Evolutionary conservation across 2,888 invertebrate species (phyloP), one percentile per base, ranked within the genome.

Genomic region (Callyntrura guangdongensis): DNA sequence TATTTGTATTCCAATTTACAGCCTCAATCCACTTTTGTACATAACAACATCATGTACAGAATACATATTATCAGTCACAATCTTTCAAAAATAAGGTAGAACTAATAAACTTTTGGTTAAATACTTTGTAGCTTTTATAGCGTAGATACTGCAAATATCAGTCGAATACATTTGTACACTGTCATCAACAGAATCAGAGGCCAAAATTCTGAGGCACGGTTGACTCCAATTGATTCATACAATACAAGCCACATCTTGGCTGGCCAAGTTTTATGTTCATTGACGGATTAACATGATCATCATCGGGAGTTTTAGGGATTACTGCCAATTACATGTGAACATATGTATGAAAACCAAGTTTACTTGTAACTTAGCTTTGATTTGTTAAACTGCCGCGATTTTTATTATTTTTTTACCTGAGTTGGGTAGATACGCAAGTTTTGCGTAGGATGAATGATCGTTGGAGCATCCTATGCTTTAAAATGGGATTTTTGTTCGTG

Each of bases 201-300:
- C 61, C 61, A 67, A 79, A 64, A 88, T 88, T 81, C 88, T 82
- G 82, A 45, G 49, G 69, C 88, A 88, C 82, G 88, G 69, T 49
- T 81, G 12, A 67, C 67, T 69, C 79, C 53, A 69, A 82, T 64
- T 82, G 45, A 56, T 8, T 49, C 74, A 36, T 36, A 36, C 6
- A 36, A 4, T 36, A 6, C 3, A 3, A 45, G 45, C 12, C 49
- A 22, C 22, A 9, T 20, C 47, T 53, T 77, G 77, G 53, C 77
- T 25, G 4, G 77, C 77, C 47, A 14, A 64, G 36, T 82, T 82
- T 82, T 11, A 36, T 45, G 20, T 9, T 61, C 14, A 64, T 83
- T 83, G 83, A 64, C 45, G 67, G 83, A 83, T 81, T 36, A 69
- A 45, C 22, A 36, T 45, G 83, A 83, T 81, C 69, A 69, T 69